Evolutionary conservation across 2,113 vertebrate species (phyloP), one percentile per base, ranked within the genome.

Genomic region (Sardina pilchardus): DNA sequence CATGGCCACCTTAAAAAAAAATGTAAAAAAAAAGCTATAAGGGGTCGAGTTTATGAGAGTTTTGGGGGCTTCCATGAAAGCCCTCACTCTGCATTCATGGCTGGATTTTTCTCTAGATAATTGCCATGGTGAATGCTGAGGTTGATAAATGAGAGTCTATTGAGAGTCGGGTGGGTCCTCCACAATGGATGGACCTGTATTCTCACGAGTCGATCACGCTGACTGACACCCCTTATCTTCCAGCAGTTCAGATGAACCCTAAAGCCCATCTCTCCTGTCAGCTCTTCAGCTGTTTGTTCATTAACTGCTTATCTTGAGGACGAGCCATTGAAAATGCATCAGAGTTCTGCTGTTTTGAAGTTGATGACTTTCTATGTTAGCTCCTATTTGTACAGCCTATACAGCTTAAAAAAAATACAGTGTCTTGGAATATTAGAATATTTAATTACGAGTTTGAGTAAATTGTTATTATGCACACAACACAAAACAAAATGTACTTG

Each of bases 181-280:
- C 63, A 71, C 63, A 71, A 71, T 71, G 30, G 63, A 71, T 71
- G 63, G 14, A 71, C n/a, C 63, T 71, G 63, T 34, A 30, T 71
- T 71, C 63, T 71, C 63, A 34, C 4, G 63, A 71, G 63, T 71
- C 63, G 30, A 71, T 71, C 63, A 71, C 63, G 16, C 63, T 34
- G 63, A 71, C 63, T 71, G 63, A 71, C 63, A 71, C 63, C 63
- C 63, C 63, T 71, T 71, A 71, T 71, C 63, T 71, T 34, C 34
- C 26, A 8, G 26, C 63, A 71, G 63, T 34, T 34, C 63, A 71
- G 63, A 71, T 71, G 63, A 71, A 71, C 63, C 9, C 7, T 7
- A 71, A 71, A 71, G 6, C 63, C 63, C 63, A 71, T 71, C 30
- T 71, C 63, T 71, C 63, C 63, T 9, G 63, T 71, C 63, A 71